Evolutionary conservation across 1,140 invertebrate genomes (phyloP).

Genomic region (Drosophila teissieri): DNA sequence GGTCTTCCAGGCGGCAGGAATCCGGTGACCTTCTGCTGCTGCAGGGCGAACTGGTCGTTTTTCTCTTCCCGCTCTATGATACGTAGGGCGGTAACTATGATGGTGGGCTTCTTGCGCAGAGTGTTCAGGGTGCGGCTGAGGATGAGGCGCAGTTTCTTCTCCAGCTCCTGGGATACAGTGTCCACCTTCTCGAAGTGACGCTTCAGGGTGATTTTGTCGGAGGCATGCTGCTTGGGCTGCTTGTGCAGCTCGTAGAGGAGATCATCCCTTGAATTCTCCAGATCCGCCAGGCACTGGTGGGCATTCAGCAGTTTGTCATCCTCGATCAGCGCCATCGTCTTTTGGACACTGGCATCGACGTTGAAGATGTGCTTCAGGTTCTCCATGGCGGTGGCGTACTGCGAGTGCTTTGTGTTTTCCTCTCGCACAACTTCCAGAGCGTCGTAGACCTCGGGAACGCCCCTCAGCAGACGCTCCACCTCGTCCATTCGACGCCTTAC

Average conservation of each 20-base stretch:
- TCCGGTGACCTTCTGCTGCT: conserved; percentile 91
- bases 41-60: conserved; percentile 91
- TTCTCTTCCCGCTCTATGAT: conserved; percentile 99
- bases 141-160: conserved; percentile 96
- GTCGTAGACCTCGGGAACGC: conserved; percentile 89
- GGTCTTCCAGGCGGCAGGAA: conserved; percentile 97
- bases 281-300: conserved; percentile 96
- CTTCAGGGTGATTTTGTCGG: conserved; percentile 95
- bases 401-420: conserved; percentile 96
- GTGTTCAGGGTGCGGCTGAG: conserved; percentile 96
- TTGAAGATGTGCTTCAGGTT: conserved; percentile 99
- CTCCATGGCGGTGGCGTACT: conserved; percentile 98
- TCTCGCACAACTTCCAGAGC: conserved; percentile 94
- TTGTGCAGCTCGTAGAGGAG: conserved; percentile 97
- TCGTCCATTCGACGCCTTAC: conserved; percentile 89
- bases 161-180: conserved; percentile 94
- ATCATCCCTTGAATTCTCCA: conserved; percentile 98
- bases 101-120: conserved; percentile 96
- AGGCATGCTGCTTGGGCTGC: conserved; percentile 93
- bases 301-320: conserved; percentile 98
- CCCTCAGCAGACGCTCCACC: conserved; percentile 88
- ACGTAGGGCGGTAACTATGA: conserved; percentile 97
- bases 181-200: conserved; percentile 98
- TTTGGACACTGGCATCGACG: conserved; percentile 97
- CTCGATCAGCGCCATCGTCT: conserved; percentile 96